Conservation (phyloP, 2,888 invertebrate species). For the Drosophila picticornis region DNA sequence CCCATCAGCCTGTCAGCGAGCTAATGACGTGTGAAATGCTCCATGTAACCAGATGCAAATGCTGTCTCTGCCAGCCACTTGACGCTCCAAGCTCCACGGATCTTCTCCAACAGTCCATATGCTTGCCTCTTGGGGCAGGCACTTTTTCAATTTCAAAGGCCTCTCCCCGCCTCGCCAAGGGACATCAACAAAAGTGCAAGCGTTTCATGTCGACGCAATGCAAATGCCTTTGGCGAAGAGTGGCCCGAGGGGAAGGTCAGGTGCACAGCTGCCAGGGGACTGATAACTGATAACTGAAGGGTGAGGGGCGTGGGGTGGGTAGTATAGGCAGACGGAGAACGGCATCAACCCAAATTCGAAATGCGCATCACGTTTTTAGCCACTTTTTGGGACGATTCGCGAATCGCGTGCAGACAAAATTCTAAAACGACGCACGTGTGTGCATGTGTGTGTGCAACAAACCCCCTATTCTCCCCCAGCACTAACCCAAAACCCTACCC, state of each 20-base stretch:
- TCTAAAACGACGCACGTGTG: conserved; percentile 62
- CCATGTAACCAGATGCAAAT: conserved; percentile 52
- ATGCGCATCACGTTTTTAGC: conserved; percentile 71
- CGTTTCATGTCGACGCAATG: conserved; percentile 43
- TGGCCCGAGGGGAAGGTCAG: conserved; percentile 35
- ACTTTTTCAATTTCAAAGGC: conserved; percentile 65
- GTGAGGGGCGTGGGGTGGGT: no score
- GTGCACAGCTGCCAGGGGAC: conserved; percentile 23
- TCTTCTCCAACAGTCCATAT: conserved; percentile 9
- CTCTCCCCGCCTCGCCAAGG: conserved; percentile 45
- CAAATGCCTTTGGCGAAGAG: not conserved
- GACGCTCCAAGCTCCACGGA: conserved; percentile 17
- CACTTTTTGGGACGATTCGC: conserved; percentile 56
- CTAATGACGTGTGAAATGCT: conserved; percentile 74
- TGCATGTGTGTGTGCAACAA: conserved; percentile 42
- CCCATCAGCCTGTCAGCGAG: conserved; percentile 15
- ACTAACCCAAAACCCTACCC: not conserved
- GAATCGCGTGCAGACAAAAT: conserved; percentile 63
- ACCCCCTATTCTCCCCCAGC: not conserved
- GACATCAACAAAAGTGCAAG: conserved; percentile 73
- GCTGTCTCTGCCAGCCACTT: conserved; percentile 59
- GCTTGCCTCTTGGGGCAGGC: conserved; percentile 11
- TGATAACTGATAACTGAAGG: not conserved
- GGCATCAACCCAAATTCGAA: conserved; percentile 45
- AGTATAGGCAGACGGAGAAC: not conserved